A percentile compares a stretch with the other conserved stretches of the same genome.
Evolutionary conservation across 2,797 vertebrate genomes (phyloP).

Genomic region (Babyrousa celebensis): DNA sequence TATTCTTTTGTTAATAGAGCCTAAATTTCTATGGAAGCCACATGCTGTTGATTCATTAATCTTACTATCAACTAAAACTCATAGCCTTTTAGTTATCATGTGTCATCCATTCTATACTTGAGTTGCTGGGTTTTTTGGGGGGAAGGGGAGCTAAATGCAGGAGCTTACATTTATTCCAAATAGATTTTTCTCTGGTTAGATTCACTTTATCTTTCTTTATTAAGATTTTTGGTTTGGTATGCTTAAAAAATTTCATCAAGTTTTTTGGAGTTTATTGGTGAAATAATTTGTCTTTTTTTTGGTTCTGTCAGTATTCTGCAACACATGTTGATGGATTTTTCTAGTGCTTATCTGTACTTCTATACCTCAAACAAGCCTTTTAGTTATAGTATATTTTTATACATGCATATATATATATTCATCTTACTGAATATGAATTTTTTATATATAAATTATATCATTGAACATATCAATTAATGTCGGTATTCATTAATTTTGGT

Average conservation of each 20-base stretch:
- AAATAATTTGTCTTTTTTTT: constrained; percentile 51
- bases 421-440: constrained; percentile 57
- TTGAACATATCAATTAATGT: neutral
- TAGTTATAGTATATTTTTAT: constrained; percentile 12
- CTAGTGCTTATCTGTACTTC: constrained; percentile 33
- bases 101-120: constrained; percentile 16
- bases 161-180: constrained; percentile 32
- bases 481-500: constrained; percentile 40
- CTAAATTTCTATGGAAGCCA: constrained; percentile 57
- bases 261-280: constrained; percentile 50
- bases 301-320: constrained; percentile 55
- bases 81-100: constrained; percentile 49
- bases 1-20: constrained; percentile 57
- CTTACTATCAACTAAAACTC: constrained; percentile 58
- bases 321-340: constrained; percentile 63
- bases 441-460: constrained; percentile 34
- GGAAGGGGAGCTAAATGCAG: neutral
- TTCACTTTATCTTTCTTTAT: neutral
- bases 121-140: neutral
- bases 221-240: constrained; percentile 58
- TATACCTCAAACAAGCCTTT: constrained; percentile 27
- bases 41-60: constrained; percentile 62
- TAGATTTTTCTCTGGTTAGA: constrained; percentile 63
- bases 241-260: constrained; percentile 40
- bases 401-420: neutral